Evolutionary conservation across 2,797 vertebrate species (phyloP), one percentile per base, ranked within the genome.

Genomic region (Ceryle rudis): DNA sequence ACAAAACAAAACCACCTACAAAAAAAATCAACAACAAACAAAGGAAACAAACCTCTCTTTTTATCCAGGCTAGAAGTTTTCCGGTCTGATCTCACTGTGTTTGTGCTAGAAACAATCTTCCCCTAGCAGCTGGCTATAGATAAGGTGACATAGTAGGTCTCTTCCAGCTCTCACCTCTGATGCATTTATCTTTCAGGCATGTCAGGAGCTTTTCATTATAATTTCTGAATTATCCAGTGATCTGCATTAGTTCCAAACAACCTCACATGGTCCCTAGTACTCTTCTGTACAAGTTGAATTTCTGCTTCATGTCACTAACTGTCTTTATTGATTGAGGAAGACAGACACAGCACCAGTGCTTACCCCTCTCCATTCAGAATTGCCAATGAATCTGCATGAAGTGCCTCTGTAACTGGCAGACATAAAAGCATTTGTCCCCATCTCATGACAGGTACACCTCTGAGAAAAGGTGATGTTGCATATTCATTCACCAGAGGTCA

Each of bases 401-500:
- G 61, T 70, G 77, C 62, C 49, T 77, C 61, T 72, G 85, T 74
- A 74, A 54, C 70, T 87, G 91, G 86, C 82, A 95, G 80, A 94
- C 81, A 44, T 49, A 58, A 95, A 93, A 95, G 61, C 46, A 46
- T 92, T 87, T 93, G 55, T 89, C 65, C 93, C 55, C 28, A 10
- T 90, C 92, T 92, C 78, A 69, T 95, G 95, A 96, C 95, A 97
- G 81, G 49, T 90, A 78, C 83, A 79, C 61, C 49, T 93, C 89
- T 88, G 80, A 93, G 58, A 83, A 84, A 72, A 86, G 54, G 90
- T 72, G 29, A 61, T 70, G 65, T 33, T 97, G 69, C 90, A 90
- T 97, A 96, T 94, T 97, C 93, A 97, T 98, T 93, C 86, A 73
- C 54, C 33, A 35, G 57, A 96, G 93, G 92, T 93, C 97, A 97